These are phyloP conservation scores for Calidris pygmaea DNA, from an alignment of 2,113 vertebrate species.

Conservation along the genomic window DNA sequence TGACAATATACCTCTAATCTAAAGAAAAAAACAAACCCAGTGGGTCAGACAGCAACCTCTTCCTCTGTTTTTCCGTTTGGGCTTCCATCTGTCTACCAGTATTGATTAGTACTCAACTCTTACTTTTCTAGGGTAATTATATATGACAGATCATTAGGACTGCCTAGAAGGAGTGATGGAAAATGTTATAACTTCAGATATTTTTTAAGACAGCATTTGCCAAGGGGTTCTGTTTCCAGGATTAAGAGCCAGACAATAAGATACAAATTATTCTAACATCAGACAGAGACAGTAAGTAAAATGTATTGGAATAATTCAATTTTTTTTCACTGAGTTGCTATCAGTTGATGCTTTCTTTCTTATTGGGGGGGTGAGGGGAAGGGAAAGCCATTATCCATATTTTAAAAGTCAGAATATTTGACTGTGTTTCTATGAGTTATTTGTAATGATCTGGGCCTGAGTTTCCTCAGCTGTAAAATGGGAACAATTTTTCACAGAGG, in stretches of 20 bases:
- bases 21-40: not conserved
- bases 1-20: not conserved
- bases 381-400: not conserved
- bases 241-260: not conserved
- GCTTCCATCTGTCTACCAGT: not conserved
- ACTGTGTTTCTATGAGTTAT: not conserved
- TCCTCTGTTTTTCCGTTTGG: not conserved
- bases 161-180: not conserved
- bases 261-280: not conserved
- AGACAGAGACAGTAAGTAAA: not conserved
- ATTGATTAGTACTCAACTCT: conserved; percentile 6
- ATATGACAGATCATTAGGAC: not conserved
- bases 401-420: not conserved
- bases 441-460: not conserved
- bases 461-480: not conserved
- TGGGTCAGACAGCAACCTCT: not conserved
- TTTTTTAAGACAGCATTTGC: not conserved
- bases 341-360: not conserved
- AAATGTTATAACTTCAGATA: not conserved
- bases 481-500: not conserved
- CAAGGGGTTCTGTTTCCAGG: not conserved
- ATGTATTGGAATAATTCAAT: not conserved
- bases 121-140: not conserved
- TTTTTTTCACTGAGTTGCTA: not conserved
- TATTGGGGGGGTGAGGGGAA: not conserved